Conservation (phyloP, 2,113 vertebrate genomes). For the Colinus virginianus region DNA sequence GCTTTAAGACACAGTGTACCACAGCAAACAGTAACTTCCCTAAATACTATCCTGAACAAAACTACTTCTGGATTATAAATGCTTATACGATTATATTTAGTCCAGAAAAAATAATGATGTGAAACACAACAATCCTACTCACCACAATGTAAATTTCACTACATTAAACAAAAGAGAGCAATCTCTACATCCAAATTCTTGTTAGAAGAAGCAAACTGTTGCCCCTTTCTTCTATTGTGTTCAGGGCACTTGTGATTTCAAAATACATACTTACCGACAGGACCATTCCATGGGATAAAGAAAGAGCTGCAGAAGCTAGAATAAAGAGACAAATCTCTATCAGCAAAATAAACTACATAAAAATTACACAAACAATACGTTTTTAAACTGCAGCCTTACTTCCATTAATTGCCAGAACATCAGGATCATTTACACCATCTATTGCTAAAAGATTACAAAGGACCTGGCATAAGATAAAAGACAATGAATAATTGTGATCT, state of each 20-base stretch:
- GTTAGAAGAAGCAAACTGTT: not conserved
- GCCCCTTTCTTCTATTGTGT: not conserved
- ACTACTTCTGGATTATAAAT: not conserved
- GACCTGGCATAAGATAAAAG: slow-evolving; percentile 80
- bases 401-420: slow-evolving; percentile 95
- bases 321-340: not conserved
- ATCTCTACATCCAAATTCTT: not conserved
- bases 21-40: no score
- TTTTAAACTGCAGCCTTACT: slow-evolving; percentile 78
- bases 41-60: no score
- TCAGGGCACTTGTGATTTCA: not conserved
- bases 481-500: slow-evolving; percentile 58
- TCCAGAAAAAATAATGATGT: not conserved
- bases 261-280: slow-evolving; percentile 85
- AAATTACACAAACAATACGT: not conserved
- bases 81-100: not conserved
- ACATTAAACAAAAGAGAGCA: not conserved
- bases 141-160: not conserved
- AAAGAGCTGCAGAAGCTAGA: slow-evolving; percentile 92
- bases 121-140: not conserved
- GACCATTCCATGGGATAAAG: slow-evolving; percentile 96
- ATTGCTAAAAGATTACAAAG: slow-evolving; percentile 97
- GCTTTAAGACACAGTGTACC: not conserved
- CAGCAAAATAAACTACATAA: not conserved
- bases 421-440: slow-evolving; percentile 94